Conservation (phyloP, 1,140 invertebrate species). For the Zelostemma sp. region DNA sequence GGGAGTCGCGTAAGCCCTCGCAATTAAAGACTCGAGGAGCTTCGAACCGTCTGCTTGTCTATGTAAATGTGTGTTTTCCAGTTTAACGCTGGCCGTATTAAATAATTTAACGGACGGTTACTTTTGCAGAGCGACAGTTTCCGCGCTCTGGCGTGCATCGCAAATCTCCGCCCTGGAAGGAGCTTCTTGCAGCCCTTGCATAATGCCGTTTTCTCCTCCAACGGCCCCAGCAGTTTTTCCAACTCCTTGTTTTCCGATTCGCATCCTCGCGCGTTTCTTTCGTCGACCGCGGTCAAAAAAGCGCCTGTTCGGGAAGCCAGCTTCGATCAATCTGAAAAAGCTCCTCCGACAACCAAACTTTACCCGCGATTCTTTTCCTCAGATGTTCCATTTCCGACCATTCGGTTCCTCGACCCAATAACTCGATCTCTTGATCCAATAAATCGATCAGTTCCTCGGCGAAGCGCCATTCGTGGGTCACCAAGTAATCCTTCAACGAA, state of each 20-base stretch:
- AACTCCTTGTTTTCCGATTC: conserved; percentile 39
- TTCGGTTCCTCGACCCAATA: conserved; percentile 70
- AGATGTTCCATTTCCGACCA: conserved; percentile 70
- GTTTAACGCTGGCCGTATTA: conserved; percentile 28
- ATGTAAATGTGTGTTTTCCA: conserved; percentile 33
- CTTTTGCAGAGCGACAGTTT: conserved; percentile 54
- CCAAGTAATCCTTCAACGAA: conserved; percentile 58
- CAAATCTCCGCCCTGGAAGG: conserved; percentile 46
- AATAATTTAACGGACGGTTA: conserved; percentile 40
- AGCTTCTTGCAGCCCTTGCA: conserved; percentile 53
- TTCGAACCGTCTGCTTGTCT: conserved; percentile 14
- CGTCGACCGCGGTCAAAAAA: conserved; percentile 55
- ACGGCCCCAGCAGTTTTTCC: conserved; percentile 33
- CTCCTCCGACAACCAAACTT: no score
- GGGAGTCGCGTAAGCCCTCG: conserved; percentile 1
- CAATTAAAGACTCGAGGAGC: conserved; percentile 32
- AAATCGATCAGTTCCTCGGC: conserved; percentile 72
- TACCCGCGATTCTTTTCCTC: conserved; percentile 71
- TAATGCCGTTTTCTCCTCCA: conserved; percentile 28
- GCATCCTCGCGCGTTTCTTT: conserved; percentile 28
- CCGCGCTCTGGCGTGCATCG: conserved; percentile 51
- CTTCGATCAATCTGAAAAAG: no score
- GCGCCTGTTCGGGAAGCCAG: conserved; percentile 33
- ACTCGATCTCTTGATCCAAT: conserved; percentile 74
- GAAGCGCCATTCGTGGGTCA: conserved; percentile 70